Conservation (phyloP, 2,888 invertebrate genomes). For the Argyresthia albistria region DNA sequence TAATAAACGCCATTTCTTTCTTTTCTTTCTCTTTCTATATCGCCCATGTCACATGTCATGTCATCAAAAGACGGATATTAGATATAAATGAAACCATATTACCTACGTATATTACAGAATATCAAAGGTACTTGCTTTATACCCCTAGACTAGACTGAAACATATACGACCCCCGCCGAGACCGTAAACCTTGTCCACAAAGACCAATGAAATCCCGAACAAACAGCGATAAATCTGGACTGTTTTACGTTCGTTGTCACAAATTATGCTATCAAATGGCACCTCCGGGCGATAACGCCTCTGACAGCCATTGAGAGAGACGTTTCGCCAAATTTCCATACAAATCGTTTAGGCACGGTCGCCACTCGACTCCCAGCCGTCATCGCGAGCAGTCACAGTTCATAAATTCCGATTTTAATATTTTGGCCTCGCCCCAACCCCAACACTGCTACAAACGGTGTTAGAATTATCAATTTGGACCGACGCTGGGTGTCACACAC, state of each 20-base stretch:
- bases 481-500: constrained; percentile 19
- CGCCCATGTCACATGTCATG: too few species aligned
- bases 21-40: too few species aligned
- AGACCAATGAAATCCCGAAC: constrained; percentile 51
- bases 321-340: constrained; percentile 59
- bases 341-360: constrained; percentile 63
- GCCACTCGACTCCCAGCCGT: constrained; percentile 12
- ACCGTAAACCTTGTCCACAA: constrained; percentile 50
- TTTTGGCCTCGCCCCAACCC: constrained; percentile 30
- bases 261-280: constrained; percentile 65
- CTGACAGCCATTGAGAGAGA: constrained; percentile 38
- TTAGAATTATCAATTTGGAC: constrained; percentile 13
- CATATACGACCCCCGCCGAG: constrained; percentile 1
- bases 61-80: too few species aligned
- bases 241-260: constrained; percentile 51
- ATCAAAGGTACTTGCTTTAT: too few species aligned
- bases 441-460: constrained; percentile 6
- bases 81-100: too few species aligned
- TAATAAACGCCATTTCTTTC: too few species aligned
- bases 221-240: constrained; percentile 60
- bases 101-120: too few species aligned
- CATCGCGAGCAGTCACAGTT: constrained; percentile 40
- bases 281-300: constrained; percentile 38
- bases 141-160: too few species aligned
- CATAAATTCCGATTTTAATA: constrained; percentile 69